Conservation (phyloP, 2,113 vertebrate species). For the Saccopteryx leptura region DNA sequence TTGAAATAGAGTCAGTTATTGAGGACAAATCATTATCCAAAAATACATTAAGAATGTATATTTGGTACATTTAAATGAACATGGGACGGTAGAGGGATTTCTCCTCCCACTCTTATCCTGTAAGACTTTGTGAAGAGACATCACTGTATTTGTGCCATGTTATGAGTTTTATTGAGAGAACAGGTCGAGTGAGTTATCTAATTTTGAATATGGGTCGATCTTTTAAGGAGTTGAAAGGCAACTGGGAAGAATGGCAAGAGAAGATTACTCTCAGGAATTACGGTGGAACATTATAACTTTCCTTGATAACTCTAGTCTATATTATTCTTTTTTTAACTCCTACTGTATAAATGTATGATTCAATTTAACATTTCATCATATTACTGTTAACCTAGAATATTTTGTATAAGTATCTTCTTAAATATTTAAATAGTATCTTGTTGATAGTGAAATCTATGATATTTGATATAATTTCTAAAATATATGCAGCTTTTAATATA, state of each 20-base stretch:
- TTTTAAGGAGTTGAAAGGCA: constrained; percentile 53
- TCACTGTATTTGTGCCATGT: not conserved
- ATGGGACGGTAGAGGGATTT: not conserved
- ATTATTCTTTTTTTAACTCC: constrained; percentile 48
- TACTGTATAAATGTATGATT: not conserved
- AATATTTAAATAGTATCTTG: constrained; percentile 26
- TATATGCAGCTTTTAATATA: not conserved
- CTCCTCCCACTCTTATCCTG: not conserved
- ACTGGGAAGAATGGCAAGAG: not conserved
- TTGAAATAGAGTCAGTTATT: constrained; percentile 9
- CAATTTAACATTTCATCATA: constrained; percentile 54
- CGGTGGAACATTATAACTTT: not conserved
- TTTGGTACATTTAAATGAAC: constrained; percentile 30
- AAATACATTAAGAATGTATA: constrained; percentile 38
- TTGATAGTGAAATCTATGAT: constrained; percentile 1
- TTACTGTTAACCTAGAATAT: constrained; percentile 39
- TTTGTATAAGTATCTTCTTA: constrained; percentile 37
- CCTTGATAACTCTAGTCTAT: not conserved
- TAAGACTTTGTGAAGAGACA: not conserved
- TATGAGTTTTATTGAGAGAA: not conserved
- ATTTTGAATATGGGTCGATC: not conserved
- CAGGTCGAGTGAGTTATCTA: not conserved
- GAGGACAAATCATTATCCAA: not conserved
- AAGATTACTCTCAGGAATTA: constrained; percentile 18
- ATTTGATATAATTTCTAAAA: constrained; percentile 50